Evolutionary conservation across 2,113 vertebrate genomes (phyloP), one percentile per base, ranked within the genome.

Genomic region (Sterrhoptilus dennistouni): DNA sequence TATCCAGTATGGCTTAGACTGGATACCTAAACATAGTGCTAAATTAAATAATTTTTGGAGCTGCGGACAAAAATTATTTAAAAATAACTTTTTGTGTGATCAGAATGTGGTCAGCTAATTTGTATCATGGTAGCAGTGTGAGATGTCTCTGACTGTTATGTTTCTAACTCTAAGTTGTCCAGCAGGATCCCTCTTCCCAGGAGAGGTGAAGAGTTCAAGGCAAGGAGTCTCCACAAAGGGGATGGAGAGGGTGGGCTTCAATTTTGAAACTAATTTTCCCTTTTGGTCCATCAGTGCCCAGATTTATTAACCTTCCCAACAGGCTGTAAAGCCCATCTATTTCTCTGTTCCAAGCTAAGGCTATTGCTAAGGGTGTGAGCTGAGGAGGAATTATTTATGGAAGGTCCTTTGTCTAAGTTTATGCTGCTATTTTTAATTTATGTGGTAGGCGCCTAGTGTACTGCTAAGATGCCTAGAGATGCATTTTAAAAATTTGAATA

Each of bases 391-490:
- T 91, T 96, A 95, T 96, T 96, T 95, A 96, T 86, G 68, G 79
- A 70, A 77, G 31, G 87, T 29, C 82, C 85, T 95, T 94, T 96
- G 92, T 96, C 95, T 95, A 88, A 91, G 88, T 94, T 96, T 88
- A 83, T 94, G 87, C 35, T 92, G 82, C 64, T 94, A 86, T 96
- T 96, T 96, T 88, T 96, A 96, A 95, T 96, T 97, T 94, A 97
- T 96, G 82, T 85, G 71, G 52, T 75, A 81, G 88, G 85, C 0
- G 0, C 82, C 71, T 92, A 56, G 92, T 15, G 20, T 56, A 77
- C 78, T 86, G 52, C 82, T 90, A 70, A 90, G 75, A 95, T 61
- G 82, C 79, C 93, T 78, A 68, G 82, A 93, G 85, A 96, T 66
- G 68, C 88, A 88, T 95, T 96, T 96, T 29, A 70, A 94, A 93